Evolutionary conservation across 2,113 vertebrate genomes (phyloP).

Genomic region (Cynopterus brachyotis): DNA sequence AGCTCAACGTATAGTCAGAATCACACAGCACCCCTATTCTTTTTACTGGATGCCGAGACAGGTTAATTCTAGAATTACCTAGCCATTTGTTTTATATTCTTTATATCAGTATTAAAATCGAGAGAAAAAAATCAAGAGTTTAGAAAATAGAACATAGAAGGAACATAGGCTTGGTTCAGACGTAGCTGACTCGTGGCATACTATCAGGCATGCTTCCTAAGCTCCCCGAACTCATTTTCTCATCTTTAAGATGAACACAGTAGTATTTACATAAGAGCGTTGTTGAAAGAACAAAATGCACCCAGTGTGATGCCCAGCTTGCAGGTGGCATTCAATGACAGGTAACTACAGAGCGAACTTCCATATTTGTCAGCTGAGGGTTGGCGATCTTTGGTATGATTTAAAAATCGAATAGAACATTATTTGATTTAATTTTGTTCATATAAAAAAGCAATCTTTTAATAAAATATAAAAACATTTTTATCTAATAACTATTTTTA

Average conservation of each 20-base stretch:
- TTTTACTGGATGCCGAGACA: neutral
- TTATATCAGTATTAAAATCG: neutral
- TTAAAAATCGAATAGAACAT: neutral
- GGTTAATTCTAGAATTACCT: neutral
- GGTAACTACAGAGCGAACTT: neutral
- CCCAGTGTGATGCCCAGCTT: neutral
- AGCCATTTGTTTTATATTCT: neutral
- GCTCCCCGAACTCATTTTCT: neutral
- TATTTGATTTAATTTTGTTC: constrained; percentile 17
- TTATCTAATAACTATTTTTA: neutral
- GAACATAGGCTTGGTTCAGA: neutral
- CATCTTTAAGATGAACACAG: neutral
- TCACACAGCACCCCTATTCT: neutral
- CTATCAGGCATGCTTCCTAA: neutral
- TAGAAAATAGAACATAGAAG: neutral
- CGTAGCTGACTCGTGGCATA: neutral
- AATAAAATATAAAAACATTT: neutral
- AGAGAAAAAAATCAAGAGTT: neutral
- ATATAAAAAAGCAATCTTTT: neutral
- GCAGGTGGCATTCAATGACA: neutral
- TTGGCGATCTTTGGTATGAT: neutral
- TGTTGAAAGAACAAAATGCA: neutral
- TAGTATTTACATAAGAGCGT: neutral
- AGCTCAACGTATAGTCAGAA: neutral
- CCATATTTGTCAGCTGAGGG: neutral